These are phyloP conservation scores for Chionodraco myersi DNA, from an alignment of 2,113 vertebrate genomes.

Conservation along the genomic window DNA sequence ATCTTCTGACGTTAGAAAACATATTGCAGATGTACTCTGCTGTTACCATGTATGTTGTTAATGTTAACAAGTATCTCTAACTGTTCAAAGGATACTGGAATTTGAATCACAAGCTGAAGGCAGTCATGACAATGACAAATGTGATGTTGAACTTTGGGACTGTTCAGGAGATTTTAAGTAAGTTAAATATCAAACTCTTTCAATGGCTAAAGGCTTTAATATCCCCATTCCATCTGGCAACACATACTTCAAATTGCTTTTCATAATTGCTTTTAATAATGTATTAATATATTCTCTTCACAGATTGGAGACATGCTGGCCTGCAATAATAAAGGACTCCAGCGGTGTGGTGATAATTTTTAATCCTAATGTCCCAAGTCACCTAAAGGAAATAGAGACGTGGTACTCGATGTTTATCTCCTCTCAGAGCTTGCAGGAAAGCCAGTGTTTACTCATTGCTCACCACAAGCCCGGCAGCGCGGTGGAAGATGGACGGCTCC, in stretches of 20 bases:
- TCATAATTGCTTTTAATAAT: not conserved
- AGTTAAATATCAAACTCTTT: slow-evolving; percentile 48
- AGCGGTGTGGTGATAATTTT: slow-evolving; percentile 94
- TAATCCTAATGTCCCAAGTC: slow-evolving; percentile 91
- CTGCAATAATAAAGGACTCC: slow-evolving; percentile 92
- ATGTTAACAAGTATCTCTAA: too few relatives aligned
- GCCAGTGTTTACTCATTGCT: slow-evolving; percentile 92
- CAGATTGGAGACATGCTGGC: slow-evolving; percentile 98
- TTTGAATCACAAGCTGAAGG: slow-evolving; percentile 88
- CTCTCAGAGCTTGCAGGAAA: slow-evolving; percentile 88
- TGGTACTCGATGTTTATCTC: slow-evolving; percentile 93
- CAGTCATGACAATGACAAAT: slow-evolving; percentile 80
- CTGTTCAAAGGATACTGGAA: slow-evolving; percentile 90
- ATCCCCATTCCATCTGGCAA: not conserved
- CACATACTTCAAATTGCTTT: not conserved
- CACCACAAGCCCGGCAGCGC: slow-evolving; percentile 93
- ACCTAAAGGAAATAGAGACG: slow-evolving; percentile 91
- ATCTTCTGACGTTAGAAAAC: not conserved
- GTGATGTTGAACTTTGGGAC: slow-evolving; percentile 96
- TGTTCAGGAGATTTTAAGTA: slow-evolving; percentile 95
- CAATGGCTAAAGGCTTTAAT: not conserved
- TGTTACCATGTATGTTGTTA: not conserved
- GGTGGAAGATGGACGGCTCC: slow-evolving; percentile 75
- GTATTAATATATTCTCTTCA: not conserved
- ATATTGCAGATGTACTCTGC: slow-evolving; percentile 3